Conservation (phyloP, 1,140 invertebrate species). For the Atta colombica region DNA sequence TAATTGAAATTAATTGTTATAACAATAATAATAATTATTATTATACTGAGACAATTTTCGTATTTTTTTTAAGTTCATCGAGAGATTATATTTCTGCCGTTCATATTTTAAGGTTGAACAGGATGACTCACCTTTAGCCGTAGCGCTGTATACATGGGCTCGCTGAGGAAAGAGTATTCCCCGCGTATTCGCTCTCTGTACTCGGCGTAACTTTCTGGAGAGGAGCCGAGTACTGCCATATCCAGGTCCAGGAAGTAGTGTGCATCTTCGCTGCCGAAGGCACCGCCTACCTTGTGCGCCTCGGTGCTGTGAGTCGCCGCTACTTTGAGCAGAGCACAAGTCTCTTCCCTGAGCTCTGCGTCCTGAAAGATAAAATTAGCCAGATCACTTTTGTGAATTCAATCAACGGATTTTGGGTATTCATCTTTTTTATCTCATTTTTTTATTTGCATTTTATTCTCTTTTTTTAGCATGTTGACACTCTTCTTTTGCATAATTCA, state of each 20-base stretch:
- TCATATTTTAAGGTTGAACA: neutral
- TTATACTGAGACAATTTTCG: neutral
- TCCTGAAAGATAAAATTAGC: slow-evolving; percentile 76
- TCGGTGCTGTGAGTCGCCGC: slow-evolving; percentile 88
- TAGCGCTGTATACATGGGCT: slow-evolving; percentile 87
- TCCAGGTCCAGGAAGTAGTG: slow-evolving; percentile 90
- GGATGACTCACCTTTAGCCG: slow-evolving; percentile 87
- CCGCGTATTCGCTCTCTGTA: slow-evolving; percentile 87
- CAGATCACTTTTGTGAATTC: neutral
- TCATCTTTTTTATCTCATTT: no score
- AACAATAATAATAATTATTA: no score
- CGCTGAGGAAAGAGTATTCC: slow-evolving; percentile 88
- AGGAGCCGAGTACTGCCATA: slow-evolving; percentile 87
- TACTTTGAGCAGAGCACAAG: slow-evolving; percentile 86
- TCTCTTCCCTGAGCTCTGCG: slow-evolving; percentile 84
- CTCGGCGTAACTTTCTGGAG: slow-evolving; percentile 86
- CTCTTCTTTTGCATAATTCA: neutral
- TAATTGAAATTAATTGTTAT: no score
- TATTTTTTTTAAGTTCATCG: neutral
- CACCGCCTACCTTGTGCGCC: slow-evolving; percentile 87
- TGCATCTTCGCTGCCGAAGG: slow-evolving; percentile 88
- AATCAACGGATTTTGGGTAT: neutral
- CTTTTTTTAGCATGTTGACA: neutral
- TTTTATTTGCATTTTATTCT: neutral
- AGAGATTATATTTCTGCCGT: neutral